These are phyloP conservation scores for Chydorus sphaericus DNA, from an alignment of 2,888 invertebrate genomes.

Conservation along the genomic window DNA sequence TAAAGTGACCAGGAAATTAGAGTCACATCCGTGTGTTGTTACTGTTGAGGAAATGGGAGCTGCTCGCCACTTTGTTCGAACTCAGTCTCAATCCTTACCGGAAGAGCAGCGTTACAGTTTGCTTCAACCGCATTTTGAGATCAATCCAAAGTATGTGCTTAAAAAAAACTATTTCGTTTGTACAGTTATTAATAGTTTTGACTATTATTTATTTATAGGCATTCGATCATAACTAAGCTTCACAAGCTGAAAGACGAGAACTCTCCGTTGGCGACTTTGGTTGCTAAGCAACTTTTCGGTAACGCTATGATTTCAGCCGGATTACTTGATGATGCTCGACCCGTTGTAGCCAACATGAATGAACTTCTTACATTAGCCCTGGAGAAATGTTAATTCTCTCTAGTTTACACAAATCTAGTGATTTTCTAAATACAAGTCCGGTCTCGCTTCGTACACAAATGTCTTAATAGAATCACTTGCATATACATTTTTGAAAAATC, in stretches of 20 bases:
- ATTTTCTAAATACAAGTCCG: no score
- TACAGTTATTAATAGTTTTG: slow-evolving; percentile 7
- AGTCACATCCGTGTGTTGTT: slow-evolving; percentile 83
- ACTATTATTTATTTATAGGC: slow-evolving; percentile 38
- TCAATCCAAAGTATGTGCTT: slow-evolving; percentile 65
- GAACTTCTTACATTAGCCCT: slow-evolving; percentile 64
- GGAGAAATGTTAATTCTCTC: slow-evolving; percentile 46
- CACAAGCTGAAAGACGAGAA: slow-evolving; percentile 55
- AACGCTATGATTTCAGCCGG: slow-evolving; percentile 94
- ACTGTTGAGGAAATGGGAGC: slow-evolving; percentile 95
- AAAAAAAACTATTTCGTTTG: neutral
- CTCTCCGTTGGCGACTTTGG: slow-evolving; percentile 62
- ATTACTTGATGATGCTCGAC: slow-evolving; percentile 76
- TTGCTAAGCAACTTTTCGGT: slow-evolving; percentile 70
- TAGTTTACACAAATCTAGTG: no score
- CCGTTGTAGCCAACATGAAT: slow-evolving; percentile 71
- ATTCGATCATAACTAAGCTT: slow-evolving; percentile 79
- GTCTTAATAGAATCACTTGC: no score
- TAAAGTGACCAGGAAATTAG: slow-evolving; percentile 66
- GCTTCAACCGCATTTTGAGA: slow-evolving; percentile 79
- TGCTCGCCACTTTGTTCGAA: slow-evolving; percentile 83
- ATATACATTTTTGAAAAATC: no score
- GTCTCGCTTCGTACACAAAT: no score
- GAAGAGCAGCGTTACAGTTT: slow-evolving; percentile 75
- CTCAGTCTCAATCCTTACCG: slow-evolving; percentile 62